Evolutionary conservation across 1,140 invertebrate species (phyloP), one percentile per base, ranked within the genome.

Genomic region (Dendrolimus kikuchii): DNA sequence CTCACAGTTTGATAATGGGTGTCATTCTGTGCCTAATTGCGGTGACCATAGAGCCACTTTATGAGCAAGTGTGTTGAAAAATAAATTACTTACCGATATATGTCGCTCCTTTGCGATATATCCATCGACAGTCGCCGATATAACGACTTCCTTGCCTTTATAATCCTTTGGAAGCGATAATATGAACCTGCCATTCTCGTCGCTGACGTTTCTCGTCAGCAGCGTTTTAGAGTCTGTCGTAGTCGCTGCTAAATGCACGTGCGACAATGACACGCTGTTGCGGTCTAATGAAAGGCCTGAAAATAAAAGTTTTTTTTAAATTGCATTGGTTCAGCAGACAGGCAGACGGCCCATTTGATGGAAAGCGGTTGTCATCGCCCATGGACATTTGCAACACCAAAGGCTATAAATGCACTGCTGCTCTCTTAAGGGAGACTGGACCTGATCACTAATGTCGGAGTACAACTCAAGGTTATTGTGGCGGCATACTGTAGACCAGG

Each of bases 271-370:
- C 0, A 51, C 42, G 55, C 78, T 81, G 57, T 70, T 66, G 55
- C 53, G 55, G 57, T 80, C 74, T 5, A 81, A 45, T 0, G 71
- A 58, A 43, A 81, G 54, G 53, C 78, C 81, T 84, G 66, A 5
- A 60, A 42, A 53, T 43, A 43, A 44, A 23, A 9, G 5, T 44
- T 8, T 44, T 44, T 5, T 44, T n/a, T n/a, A n/a, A n/a, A n/a
- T n/a, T n/a, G n/a, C n/a, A n/a, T n/a, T n/a, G n/a, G n/a, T n/a
- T n/a, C n/a, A n/a, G n/a, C n/a, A n/a, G n/a, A n/a, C n/a, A n/a
- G n/a, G n/a, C n/a, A n/a, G n/a, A n/a, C n/a, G n/a, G n/a, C n/a
- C n/a, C n/a, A n/a, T n/a, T n/a, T n/a, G n/a, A n/a, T n/a, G n/a
- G n/a, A n/a, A n/a, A n/a, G n/a, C n/a, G n/a, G n/a, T n/a, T n/a